Percentiles rank a stretch among this genome's conserved stretches.
phyloP scores from a whole-genome alignment of 1,140 invertebrate species.

The Cotesia glomerata region DNA sequence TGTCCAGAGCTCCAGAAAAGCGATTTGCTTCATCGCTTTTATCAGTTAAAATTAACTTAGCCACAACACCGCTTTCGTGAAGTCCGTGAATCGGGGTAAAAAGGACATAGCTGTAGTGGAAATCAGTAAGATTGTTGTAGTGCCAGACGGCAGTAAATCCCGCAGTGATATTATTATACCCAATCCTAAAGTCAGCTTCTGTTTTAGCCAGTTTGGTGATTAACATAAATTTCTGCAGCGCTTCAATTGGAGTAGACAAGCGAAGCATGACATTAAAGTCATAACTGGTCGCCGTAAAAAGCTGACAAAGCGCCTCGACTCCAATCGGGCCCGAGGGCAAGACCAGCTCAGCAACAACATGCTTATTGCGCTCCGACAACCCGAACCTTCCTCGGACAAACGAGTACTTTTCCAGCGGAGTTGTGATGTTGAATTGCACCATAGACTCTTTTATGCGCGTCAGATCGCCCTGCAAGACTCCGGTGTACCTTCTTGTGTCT shows the following conservation, averaged over 20 bases:
- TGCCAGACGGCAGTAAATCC: slow-evolving; percentile 80
- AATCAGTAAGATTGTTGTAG: slow-evolving; percentile 71
- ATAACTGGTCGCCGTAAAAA: slow-evolving; percentile 65
- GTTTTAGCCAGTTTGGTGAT: slow-evolving; percentile 68
- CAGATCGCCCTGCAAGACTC: slow-evolving; percentile 55
- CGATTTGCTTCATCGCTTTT: slow-evolving; percentile 21
- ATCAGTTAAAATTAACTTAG: slow-evolving; percentile 68
- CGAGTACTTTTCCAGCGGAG: slow-evolving; percentile 71
- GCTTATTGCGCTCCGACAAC: slow-evolving; percentile 71
- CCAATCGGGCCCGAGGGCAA: slow-evolving; percentile 72
- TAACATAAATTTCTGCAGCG: slow-evolving; percentile 69
- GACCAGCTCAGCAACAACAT: slow-evolving; percentile 73
- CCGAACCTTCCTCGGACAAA: slow-evolving; percentile 72
- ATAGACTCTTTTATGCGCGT: slow-evolving; percentile 53
- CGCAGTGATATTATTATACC: slow-evolving; percentile 75
- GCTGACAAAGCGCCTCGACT: slow-evolving; percentile 65
- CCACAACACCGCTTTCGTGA: slow-evolving; percentile 75
- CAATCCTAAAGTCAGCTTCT: slow-evolving; percentile 73
- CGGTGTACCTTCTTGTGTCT: slow-evolving; percentile 71
- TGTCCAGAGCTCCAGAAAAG: slow-evolving; percentile 63
- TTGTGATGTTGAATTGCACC: slow-evolving; percentile 72
- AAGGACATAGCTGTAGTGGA: slow-evolving; percentile 78
- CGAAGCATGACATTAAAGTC: slow-evolving; percentile 77
- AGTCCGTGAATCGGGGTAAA: slow-evolving; percentile 77
- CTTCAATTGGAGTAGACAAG: slow-evolving; percentile 74